phyloP scores from a whole-genome alignment of 2,797 vertebrate species.

The Leucoraja ocellata region DNA sequence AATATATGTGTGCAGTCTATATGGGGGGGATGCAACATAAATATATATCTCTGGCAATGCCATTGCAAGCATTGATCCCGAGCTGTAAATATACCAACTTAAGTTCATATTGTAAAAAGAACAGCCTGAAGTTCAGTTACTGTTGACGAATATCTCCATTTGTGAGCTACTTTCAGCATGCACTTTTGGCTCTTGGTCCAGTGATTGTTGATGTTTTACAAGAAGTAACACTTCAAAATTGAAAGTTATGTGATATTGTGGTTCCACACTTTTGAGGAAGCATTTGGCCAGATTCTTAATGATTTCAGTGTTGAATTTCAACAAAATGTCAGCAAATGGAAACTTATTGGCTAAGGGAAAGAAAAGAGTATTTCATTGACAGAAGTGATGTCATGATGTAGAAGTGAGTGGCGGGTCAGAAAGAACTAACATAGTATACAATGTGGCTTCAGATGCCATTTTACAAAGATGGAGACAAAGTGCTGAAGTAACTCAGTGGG shows the following conservation, averaged over 20 bases:
- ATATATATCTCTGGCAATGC: not conserved
- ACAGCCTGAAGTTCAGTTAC: not conserved
- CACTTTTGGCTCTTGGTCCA: not conserved
- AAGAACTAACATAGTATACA: not conserved
- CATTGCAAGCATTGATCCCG: not conserved
- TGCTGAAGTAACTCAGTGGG: too few relatives aligned
- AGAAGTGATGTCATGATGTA: not conserved
- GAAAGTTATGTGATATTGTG: not conserved
- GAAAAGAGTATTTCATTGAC: not conserved
- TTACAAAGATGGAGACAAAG: too few relatives aligned
- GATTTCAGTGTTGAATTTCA: not conserved
- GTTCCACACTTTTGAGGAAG: not conserved
- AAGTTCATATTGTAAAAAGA: not conserved
- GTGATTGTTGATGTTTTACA: not conserved
- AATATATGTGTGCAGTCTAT: not conserved
- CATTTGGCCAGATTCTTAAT: not conserved
- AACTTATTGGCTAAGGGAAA: not conserved
- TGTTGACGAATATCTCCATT: not conserved
- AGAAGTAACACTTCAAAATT: not conserved
- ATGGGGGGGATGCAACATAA: not conserved
- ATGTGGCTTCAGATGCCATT: not conserved
- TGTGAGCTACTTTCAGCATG: not conserved
- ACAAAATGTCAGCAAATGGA: not conserved
- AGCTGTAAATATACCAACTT: not conserved
- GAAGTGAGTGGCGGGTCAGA: not conserved